Percentiles rank a stretch among this genome's conserved stretches.
Evolutionary conservation across 2,888 invertebrate genomes (phyloP).

Genomic region (Drosophila nr. medialis): DNA sequence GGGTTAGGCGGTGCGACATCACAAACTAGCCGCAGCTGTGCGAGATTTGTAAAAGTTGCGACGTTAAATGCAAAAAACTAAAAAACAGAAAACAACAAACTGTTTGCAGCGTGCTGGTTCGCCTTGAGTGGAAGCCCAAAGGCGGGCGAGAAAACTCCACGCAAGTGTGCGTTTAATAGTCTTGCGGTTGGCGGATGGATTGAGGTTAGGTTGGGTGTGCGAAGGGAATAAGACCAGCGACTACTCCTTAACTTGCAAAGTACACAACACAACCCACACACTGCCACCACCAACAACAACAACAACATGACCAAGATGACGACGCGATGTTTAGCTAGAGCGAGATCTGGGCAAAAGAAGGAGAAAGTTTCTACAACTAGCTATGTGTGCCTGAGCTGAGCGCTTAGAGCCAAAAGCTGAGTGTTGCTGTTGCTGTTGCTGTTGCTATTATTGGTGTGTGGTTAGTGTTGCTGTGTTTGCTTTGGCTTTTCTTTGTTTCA

Average conservation of each 20-base stretch:
- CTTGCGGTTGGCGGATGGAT: constrained; percentile 49
- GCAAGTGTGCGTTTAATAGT: constrained; percentile 77
- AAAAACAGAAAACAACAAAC: constrained; percentile 39
- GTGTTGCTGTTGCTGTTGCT: neutral
- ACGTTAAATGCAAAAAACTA: constrained; percentile 51
- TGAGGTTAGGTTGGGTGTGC: neutral
- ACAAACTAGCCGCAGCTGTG: constrained; percentile 65
- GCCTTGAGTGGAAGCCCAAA: constrained; percentile 47
- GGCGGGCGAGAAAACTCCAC: constrained; percentile 70
- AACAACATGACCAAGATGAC: constrained; percentile 45
- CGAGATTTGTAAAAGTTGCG: constrained; percentile 69
- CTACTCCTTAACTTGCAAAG: constrained; percentile 72
- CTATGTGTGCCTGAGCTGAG: constrained; percentile 35
- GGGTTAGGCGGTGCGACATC: constrained; percentile 22
- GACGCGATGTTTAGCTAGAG: constrained; percentile 60
- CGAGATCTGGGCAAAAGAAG: constrained; percentile 47
- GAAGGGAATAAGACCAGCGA: constrained; percentile 13
- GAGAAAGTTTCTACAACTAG: constrained; percentile 69
- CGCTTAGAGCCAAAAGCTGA: constrained; percentile 28
- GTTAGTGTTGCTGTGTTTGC: constrained; percentile 38
- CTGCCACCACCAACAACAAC: constrained; percentile 5
- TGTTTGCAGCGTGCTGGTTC: constrained; percentile 56
- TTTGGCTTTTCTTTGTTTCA: constrained; percentile 66
- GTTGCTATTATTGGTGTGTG: neutral
- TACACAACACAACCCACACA: constrained; percentile 46